Percentiles rank a stretch among this genome's conserved stretches.
phyloP scores from a whole-genome alignment of 2,888 invertebrate genomes.

The Agonopterix alstromeriana region DNA sequence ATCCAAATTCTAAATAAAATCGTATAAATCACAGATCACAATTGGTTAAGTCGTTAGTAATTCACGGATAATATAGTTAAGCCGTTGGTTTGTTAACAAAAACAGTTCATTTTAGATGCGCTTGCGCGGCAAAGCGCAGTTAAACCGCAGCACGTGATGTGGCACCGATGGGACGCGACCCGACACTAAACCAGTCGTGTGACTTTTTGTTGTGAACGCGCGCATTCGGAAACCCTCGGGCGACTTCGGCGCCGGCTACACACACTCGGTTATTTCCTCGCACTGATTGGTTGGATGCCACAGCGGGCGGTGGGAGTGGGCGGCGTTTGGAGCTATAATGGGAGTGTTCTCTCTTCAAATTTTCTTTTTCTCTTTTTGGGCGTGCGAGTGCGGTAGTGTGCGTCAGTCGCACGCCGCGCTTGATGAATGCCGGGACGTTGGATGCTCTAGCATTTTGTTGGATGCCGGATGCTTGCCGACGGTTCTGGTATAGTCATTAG shows the following conservation, averaged over 20 bases:
- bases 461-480: constrained; percentile 7
- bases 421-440: constrained; percentile 61
- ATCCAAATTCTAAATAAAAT: constrained; percentile 25
- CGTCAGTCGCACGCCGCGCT: constrained; percentile 57
- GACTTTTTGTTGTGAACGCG: constrained; percentile 73
- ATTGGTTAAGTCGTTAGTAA: constrained; percentile 16
- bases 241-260: constrained; percentile 34
- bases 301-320: constrained; percentile 50
- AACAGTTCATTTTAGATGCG: constrained; percentile 59
- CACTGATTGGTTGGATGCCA: constrained; percentile 21
- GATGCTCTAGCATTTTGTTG: constrained; percentile 36
- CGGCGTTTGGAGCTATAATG: constrained; percentile 46
- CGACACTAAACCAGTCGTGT: constrained; percentile 74
- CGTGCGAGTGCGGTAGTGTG: constrained; percentile 64
- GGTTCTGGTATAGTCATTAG: constrained; percentile 10
- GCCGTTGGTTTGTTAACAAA: constrained; percentile 33
- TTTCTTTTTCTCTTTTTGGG: constrained; percentile 75
- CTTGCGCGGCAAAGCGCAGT: constrained; percentile 50
- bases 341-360: constrained; percentile 68
- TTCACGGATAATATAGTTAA: constrained; percentile 14
- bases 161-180: constrained; percentile 74
- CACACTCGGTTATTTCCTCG: constrained; percentile 17
- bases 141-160: constrained; percentile 61
- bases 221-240: constrained; percentile 58
- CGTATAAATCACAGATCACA: constrained; percentile 59